Percentiles rank a stretch among this genome's conserved stretches.
phyloP scores from a whole-genome alignment of 2,113 vertebrate genomes.

The Typhlomys cinereus region DNA sequence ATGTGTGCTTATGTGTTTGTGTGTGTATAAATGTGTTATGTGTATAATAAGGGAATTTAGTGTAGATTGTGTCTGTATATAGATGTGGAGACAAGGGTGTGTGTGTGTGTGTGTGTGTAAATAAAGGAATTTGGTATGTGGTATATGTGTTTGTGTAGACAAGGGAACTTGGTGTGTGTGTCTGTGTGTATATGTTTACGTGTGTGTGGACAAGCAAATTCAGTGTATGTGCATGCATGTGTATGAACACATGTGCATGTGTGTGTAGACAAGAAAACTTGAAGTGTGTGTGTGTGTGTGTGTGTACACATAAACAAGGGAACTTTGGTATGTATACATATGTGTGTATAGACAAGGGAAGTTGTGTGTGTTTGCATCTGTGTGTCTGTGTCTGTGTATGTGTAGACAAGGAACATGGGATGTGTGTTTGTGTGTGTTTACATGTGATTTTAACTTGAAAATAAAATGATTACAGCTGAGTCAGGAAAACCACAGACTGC shows the following conservation, averaged over 20 bases:
- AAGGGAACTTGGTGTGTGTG: neutral
- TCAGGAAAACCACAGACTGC: neutral
- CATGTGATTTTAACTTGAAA: slow-evolving; percentile 15
- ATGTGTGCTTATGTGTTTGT: neutral
- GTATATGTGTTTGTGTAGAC: neutral
- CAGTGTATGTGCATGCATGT: neutral
- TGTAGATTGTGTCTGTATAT: no score
- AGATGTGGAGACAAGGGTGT: neutral
- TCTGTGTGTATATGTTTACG: fast-evolving
- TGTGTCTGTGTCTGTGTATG: fast-evolving
- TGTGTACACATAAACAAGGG: neutral
- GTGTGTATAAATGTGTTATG: neutral
- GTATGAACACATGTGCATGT: neutral
- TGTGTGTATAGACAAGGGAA: neutral
- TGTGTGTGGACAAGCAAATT: neutral
- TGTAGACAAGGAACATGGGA: neutral
- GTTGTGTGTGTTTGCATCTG: neutral
- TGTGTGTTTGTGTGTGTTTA: neutral
- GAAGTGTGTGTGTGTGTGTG: neutral
- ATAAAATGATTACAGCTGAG: neutral
- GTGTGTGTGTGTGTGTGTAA: fast-evolving
- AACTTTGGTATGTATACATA: neutral
- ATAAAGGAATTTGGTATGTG: neutral
- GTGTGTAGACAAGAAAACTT: neutral
- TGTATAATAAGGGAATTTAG: neutral